A percentile compares a stretch with the other conserved stretches of the same genome.
Conservation (phyloP, 1,140 invertebrate species). For the Bacillus rossius region DNA sequence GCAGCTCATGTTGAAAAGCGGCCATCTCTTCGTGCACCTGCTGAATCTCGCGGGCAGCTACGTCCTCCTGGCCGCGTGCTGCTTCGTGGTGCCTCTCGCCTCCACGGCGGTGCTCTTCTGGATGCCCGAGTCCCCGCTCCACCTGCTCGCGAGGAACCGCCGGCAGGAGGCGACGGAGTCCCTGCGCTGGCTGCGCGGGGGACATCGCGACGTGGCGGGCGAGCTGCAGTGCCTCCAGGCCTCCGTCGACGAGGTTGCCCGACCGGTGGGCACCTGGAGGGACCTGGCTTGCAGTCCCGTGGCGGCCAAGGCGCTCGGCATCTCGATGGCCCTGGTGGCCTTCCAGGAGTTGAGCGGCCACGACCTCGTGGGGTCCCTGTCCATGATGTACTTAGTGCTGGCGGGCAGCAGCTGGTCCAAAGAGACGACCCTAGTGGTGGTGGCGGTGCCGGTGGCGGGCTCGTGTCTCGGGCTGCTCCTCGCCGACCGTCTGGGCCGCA, state of each 20-base stretch:
- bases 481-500: constrained; percentile 1
- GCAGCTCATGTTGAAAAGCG: constrained; percentile 58
- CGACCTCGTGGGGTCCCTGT: constrained; percentile 84
- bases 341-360: constrained; percentile 80
- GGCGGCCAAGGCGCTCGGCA: constrained; percentile 60
- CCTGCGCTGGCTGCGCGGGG: constrained; percentile 54
- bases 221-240: too few species aligned
- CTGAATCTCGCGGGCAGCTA: constrained; percentile 23
- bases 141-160: background rate
- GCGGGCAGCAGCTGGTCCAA: constrained; percentile 29
- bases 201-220: constrained; percentile 29
- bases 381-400: constrained; percentile 59
- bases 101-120: constrained; percentile 33
- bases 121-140: background rate
- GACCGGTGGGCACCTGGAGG: background rate
- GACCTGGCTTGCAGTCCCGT: constrained; percentile 34
- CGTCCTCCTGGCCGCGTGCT: constrained; percentile 33
- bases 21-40: constrained; percentile 47
- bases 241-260: background rate
- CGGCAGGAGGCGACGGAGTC: constrained; percentile 45
- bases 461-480: constrained; percentile 30
- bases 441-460: constrained; percentile 31
- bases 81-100: constrained; percentile 35
- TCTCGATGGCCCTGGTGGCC: constrained; percentile 69
- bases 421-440: constrained; percentile 40